Evolutionary conservation across 2,797 vertebrate species (phyloP).

Genomic region (Darevskia nairensis): DNA sequence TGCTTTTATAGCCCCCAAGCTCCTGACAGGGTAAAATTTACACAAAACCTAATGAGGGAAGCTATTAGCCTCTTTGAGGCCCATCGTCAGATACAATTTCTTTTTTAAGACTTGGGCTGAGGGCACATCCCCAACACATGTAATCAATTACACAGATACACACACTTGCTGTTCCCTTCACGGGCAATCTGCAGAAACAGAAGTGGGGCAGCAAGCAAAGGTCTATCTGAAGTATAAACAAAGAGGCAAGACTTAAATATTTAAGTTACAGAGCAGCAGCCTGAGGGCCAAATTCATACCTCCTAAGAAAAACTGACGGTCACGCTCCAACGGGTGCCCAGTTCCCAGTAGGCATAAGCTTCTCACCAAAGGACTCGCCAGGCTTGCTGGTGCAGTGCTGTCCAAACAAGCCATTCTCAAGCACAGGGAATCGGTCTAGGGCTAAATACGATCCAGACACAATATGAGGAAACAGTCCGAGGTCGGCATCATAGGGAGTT

Average conservation of each 20-base stretch:
- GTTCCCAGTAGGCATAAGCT: too few species aligned
- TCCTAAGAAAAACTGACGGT: background rate
- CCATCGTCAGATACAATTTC: constrained; percentile 9
- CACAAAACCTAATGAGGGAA: constrained; percentile 19
- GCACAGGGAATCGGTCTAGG: too few species aligned
- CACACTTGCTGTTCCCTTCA: background rate
- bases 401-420: too few species aligned
- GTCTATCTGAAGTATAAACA: background rate
- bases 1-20: constrained; percentile 20
- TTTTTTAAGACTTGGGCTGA: constrained; percentile 18
- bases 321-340: too few species aligned
- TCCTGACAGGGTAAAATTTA: constrained; percentile 31
- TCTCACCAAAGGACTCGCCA: too few species aligned
- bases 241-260: background rate
- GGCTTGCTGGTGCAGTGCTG: too few species aligned
- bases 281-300: background rate
- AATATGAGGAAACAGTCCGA: too few species aligned
- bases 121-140: constrained; percentile 5
- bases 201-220: background rate
- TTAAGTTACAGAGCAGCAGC: background rate
- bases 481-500: too few species aligned
- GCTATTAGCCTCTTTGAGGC: constrained; percentile 23
- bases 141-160: background rate
- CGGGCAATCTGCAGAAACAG: background rate
- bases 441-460: too few species aligned